Evolutionary conservation across 1,140 invertebrate genomes (phyloP).

Genomic region (Drosophila nasuta): DNA sequence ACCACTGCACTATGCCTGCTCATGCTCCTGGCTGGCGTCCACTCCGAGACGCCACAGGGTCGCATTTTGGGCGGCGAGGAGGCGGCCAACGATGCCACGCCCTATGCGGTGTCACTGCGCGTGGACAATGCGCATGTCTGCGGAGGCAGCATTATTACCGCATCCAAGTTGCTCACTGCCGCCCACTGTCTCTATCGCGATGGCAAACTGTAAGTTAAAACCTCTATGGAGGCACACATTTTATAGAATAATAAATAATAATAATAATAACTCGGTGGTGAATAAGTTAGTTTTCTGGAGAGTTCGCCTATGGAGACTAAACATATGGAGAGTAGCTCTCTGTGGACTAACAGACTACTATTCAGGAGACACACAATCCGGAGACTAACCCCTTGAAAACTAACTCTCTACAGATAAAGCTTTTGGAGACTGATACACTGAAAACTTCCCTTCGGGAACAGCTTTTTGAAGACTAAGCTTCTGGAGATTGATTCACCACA

Average conservation of each 20-base stretch:
- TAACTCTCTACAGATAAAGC: too few relatives aligned
- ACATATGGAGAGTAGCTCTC: too few relatives aligned
- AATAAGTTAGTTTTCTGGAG: too few relatives aligned
- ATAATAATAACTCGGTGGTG: too few relatives aligned
- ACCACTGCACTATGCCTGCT: conserved; percentile 20
- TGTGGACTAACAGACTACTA: too few relatives aligned
- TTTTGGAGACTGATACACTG: too few relatives aligned
- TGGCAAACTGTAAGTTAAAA: conserved; percentile 54
- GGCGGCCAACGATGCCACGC: conserved; percentile 46
- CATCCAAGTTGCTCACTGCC: conserved; percentile 60
- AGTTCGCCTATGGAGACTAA: too few relatives aligned
- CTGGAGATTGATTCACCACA: background rate
- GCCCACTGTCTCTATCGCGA: conserved; percentile 71
- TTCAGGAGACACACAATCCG: background rate
- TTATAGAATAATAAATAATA: too few relatives aligned
- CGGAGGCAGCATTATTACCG: conserved; percentile 59
- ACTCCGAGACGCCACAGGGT: background rate
- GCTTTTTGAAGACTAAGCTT: background rate
- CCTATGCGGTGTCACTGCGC: conserved; percentile 66
- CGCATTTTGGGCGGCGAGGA: conserved; percentile 75
- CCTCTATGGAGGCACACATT: too few relatives aligned
- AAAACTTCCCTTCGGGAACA: too few relatives aligned
- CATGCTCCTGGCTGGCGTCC: background rate
- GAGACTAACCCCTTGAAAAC: too few relatives aligned
- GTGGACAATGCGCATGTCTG: conserved; percentile 74